Evolutionary conservation across 2,888 invertebrate species (phyloP).

Genomic region (Petrolisthes manimaculis): DNA sequence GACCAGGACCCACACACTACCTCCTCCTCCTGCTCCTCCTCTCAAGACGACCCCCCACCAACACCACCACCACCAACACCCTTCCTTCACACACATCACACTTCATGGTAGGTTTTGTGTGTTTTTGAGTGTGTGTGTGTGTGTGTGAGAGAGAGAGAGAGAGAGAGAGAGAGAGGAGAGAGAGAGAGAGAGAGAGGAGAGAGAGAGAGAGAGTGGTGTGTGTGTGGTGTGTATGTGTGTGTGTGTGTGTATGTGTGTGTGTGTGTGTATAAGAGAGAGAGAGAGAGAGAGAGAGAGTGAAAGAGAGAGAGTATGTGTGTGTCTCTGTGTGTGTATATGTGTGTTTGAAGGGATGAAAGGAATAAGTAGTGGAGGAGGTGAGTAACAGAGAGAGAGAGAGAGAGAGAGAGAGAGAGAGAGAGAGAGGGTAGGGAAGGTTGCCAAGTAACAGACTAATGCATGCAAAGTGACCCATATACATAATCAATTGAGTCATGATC

Average conservation of each 20-base stretch:
- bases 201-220: neutral
- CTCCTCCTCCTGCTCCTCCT: neutral
- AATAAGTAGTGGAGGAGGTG: neutral
- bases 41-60: neutral
- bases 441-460: neutral
- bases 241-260: neutral
- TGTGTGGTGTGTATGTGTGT: neutral
- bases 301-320: neutral
- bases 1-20: slow-evolving; percentile 37
- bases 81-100: slow-evolving; percentile 3
- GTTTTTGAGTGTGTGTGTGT: neutral
- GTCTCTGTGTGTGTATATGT: neutral
- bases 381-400: neutral
- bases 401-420: neutral
- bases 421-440: neutral
- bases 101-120: slow-evolving; percentile 9
- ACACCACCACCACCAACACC: neutral
- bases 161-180: neutral
- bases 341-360: neutral
- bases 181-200: neutral
- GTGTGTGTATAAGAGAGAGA: neutral
- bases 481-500: too few relatives aligned
- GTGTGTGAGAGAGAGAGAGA: neutral
- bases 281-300: neutral
- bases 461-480: too few relatives aligned